Evolutionary conservation across 53 echinoderm and acorn worm species (phyloP).

Genomic region (Crossaster papposus): DNA sequence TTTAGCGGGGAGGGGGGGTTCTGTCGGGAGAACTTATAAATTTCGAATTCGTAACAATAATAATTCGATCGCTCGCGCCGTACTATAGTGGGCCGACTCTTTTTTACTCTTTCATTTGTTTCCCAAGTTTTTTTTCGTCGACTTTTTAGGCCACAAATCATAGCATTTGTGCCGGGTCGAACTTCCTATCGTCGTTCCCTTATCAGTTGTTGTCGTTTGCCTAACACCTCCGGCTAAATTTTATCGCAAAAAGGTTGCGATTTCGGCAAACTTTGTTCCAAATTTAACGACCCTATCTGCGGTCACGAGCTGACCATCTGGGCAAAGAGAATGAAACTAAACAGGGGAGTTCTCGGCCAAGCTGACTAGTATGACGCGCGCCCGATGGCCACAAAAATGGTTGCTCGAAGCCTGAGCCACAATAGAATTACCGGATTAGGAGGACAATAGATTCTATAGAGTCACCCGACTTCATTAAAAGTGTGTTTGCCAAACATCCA

Average conservation of each 20-base stretch:
- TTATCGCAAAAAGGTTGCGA: conserved; percentile 30
- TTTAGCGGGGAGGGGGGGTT: no score
- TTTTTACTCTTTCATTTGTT: no score
- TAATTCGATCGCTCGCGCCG: no score
- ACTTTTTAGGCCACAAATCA: no score
- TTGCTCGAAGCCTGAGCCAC: background rate
- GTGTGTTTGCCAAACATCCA: background rate
- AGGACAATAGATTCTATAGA: background rate
- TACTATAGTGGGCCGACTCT: no score
- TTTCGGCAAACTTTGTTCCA: conserved; percentile 42
- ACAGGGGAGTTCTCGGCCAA: background rate
- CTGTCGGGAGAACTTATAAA: no score
- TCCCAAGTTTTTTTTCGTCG: no score
- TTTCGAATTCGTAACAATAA: no score
- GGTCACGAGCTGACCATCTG: background rate
- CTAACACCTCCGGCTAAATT: conserved; percentile 25
- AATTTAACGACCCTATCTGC: conserved; percentile 45
- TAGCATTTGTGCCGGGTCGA: background rate
- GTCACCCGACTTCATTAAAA: background rate
- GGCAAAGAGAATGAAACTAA: background rate
- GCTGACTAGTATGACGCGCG: background rate
- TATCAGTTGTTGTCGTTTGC: conserved; percentile 1
- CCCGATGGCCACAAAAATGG: background rate
- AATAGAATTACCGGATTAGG: background rate
- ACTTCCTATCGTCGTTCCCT: background rate